phyloP scores from a whole-genome alignment of 1,140 invertebrate species.

The Lanistes nyassanus region DNA sequence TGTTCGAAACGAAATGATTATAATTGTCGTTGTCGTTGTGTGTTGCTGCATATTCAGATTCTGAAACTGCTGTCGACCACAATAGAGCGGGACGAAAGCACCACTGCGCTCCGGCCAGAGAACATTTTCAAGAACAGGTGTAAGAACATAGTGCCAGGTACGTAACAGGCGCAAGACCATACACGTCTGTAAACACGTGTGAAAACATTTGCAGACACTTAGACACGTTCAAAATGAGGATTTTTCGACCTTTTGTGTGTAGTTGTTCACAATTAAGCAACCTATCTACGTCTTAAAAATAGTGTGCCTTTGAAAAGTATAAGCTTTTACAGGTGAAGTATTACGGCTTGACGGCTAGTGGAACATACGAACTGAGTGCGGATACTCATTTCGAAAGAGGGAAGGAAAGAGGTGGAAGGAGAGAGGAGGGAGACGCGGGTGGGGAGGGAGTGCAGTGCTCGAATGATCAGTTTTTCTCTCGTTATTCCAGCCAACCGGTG shows the following conservation, averaged over 20 bases:
- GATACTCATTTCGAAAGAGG: no score
- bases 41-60: conserved; percentile 44
- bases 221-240: neutral
- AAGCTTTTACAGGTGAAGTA: no score
- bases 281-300: no score
- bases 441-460: no score
- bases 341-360: no score
- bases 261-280: no score
- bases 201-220: neutral
- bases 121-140: conserved; percentile 62
- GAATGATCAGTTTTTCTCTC: neutral
- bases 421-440: no score
- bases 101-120: conserved; percentile 52
- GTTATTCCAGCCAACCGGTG: conserved; percentile 55
- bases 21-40: neutral
- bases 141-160: conserved; percentile 59
- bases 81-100: conserved; percentile 54
- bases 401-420: no score
- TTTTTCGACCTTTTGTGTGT: neutral
- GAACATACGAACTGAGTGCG: no score
- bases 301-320: no score
- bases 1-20: neutral
- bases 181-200: neutral
- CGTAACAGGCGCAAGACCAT: neutral
- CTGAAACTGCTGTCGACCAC: conserved; percentile 51